Evolutionary conservation across 2,797 vertebrate genomes (phyloP).

Genomic region (Tiaroga cobitis): DNA sequence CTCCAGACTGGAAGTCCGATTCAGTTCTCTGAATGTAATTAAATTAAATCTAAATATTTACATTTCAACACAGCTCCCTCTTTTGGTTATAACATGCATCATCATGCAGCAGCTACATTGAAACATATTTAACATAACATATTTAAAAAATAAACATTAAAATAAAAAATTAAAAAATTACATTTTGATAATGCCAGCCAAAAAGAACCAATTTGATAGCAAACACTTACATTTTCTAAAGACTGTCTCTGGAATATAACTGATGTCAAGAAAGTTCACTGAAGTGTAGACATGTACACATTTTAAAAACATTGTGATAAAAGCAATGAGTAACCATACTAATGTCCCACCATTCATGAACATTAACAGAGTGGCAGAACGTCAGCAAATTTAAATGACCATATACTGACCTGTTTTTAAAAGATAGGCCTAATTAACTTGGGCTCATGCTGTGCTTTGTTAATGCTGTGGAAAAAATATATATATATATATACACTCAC

Average conservation of each 20-base stretch:
- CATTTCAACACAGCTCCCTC: background rate
- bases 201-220: background rate
- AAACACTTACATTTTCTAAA: background rate
- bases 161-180: background rate
- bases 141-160: background rate
- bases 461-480: background rate
- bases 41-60: background rate
- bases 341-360: slow-evolving; percentile 17
- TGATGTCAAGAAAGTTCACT: background rate
- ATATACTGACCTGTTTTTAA: background rate
- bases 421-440: slow-evolving; percentile 21
- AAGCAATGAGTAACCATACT: slow-evolving; percentile 46
- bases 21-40: background rate
- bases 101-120: background rate
- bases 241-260: background rate
- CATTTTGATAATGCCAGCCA: background rate
- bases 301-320: slow-evolving; percentile 14
- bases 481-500: no score
- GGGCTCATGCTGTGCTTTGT: background rate
- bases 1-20: background rate
- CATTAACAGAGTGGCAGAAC: slow-evolving; percentile 41
- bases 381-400: slow-evolving; percentile 8
- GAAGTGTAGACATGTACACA: background rate
- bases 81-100: background rate
- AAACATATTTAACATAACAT: background rate